Evolutionary conservation across 2,797 vertebrate species (phyloP), one percentile per base, ranked within the genome.

Genomic region (Cynopterus sphinx): DNA sequence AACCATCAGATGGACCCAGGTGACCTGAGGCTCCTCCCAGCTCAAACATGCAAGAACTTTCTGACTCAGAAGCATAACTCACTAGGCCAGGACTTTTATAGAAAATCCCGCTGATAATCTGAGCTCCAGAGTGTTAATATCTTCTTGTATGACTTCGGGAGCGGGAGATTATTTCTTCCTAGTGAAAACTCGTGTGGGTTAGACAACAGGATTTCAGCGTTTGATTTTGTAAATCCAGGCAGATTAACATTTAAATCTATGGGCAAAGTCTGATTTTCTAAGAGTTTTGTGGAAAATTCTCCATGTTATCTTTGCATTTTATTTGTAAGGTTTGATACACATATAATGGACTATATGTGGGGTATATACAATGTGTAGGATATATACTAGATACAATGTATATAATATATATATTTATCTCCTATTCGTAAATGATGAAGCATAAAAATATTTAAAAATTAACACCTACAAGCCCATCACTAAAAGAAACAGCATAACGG

Each of bases 21-120:
- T 41, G 31, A 61, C 53, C 63, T 0, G 79, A 49, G 49, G 22
- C 36, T 53, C 92, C 92, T 77, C 84, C 84, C 85, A 61, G 36
- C 70, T 83, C 94, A 41, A 57, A 68, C 26, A 61, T 9, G n/a
- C 89, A 67, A 74, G 53, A 12, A 31, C 28, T 89, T 82, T 84
- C 85, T 92, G 71, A 96, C 51, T 95, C 43, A 59, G 55, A 86
- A 41, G 83, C 39, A 19, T 39, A 63, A 87, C 75, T 49, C 41
- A 13, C 81, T 61, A 87, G 65, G 24, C 33, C 22, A 41, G 57
- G 59, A 43, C 70, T 41, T 39, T 17, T 17, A 16, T 6, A 24
- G 68, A 57, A 28, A 46, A 17, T 33, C 87, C 51, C 26, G 21
- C 5, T 33, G 67, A 61, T 17, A 9, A 39, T 17, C 67, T 55